phyloP scores from a whole-genome alignment of 2,888 invertebrate species.

The Electrophaes corylata region DNA sequence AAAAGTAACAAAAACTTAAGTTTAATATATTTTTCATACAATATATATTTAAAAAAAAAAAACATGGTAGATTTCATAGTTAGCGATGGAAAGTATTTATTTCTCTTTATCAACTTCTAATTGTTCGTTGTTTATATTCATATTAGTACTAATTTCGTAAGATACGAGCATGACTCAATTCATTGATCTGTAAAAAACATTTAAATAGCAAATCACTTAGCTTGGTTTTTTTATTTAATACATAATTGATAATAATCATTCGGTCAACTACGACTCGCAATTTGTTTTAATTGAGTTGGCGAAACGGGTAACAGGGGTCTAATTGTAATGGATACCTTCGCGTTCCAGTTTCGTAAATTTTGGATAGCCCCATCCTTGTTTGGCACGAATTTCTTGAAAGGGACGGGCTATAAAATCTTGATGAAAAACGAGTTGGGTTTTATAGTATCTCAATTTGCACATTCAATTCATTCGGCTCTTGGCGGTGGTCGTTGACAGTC shows the following conservation, averaged over 20 bases:
- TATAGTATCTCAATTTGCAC: constrained; percentile 45
- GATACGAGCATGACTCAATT: too few relatives aligned
- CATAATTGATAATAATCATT: constrained; percentile 21
- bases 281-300: constrained; percentile 49
- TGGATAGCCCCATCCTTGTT: constrained; percentile 32
- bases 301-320: constrained; percentile 47
- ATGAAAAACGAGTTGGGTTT: constrained; percentile 40
- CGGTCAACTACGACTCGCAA: constrained; percentile 39
- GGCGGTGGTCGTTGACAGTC: constrained; percentile 49
- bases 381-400: constrained; percentile 31
- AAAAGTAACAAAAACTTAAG: too few relatives aligned
- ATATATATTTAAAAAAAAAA: too few relatives aligned
- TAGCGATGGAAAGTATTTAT: too few relatives aligned
- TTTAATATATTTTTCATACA: too few relatives aligned
- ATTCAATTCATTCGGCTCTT: constrained; percentile 61
- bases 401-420: constrained; percentile 35
- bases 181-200: neutral
- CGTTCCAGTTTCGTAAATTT: constrained; percentile 28
- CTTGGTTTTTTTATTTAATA: neutral
- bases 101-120: too few relatives aligned
- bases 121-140: too few relatives aligned
- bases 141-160: too few relatives aligned
- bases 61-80: too few relatives aligned
- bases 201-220: neutral
- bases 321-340: constrained; percentile 46